phyloP scores from a whole-genome alignment of 2,113 vertebrate genomes.

The Antigone vipio region DNA sequence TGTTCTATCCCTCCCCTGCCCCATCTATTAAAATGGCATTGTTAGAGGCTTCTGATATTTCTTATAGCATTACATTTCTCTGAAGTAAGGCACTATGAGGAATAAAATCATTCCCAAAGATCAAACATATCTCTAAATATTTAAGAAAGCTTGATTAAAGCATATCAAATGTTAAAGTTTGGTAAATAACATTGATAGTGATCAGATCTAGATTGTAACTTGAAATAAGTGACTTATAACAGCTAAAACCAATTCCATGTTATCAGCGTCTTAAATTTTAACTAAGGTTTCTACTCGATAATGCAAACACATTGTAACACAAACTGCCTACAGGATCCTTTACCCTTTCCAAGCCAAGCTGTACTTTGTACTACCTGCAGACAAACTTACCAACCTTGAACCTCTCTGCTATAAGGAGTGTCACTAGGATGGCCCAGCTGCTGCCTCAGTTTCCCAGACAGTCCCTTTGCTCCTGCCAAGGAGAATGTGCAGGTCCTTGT shows the following conservation, averaged over 20 bases:
- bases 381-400: not conserved
- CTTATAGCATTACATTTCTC: not conserved
- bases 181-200: not conserved
- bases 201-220: not conserved
- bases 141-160: not conserved
- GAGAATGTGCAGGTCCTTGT: not conserved
- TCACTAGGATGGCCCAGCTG: not conserved
- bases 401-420: not conserved
- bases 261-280: rapidly evolving
- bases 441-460: not conserved
- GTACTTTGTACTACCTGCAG: not conserved
- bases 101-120: not conserved
- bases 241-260: rapidly evolving
- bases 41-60: not conserved
- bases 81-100: not conserved
- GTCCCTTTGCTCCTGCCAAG: not conserved
- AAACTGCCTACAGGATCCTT: not conserved
- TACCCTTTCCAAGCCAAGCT: not conserved
- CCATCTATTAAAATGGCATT: not conserved
- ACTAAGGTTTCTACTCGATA: rapidly evolving
- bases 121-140: not conserved
- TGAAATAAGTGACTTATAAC: not conserved
- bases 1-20: not conserved
- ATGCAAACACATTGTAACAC: not conserved
- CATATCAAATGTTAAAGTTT: rapidly evolving